Evolutionary conservation across 2,888 invertebrate genomes (phyloP).

Genomic region (Trachelus iudaicus): DNA sequence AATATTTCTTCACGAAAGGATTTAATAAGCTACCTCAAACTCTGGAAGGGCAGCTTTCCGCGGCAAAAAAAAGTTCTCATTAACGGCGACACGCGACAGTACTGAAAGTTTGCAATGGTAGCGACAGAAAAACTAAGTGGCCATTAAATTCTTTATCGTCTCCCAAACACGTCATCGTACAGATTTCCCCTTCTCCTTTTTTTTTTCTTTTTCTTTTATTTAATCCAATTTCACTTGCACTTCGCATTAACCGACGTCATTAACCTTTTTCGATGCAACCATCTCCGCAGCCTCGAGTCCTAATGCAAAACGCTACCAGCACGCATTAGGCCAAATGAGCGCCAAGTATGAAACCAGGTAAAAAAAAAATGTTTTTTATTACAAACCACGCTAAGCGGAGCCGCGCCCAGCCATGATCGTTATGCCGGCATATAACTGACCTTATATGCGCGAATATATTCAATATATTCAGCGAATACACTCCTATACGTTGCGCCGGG

Average conservation of each 20-base stretch:
- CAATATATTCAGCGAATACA: neutral
- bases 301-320: neutral
- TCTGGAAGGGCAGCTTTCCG: neutral
- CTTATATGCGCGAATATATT: neutral
- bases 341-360: neutral
- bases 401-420: neutral
- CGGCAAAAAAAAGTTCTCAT: slow-evolving; percentile 8
- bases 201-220: neutral
- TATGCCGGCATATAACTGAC: neutral
- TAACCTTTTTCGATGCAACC: neutral
- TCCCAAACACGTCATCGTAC: neutral
- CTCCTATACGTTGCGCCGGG: neutral
- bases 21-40: neutral
- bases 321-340: neutral
- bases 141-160: neutral
- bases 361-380: neutral
- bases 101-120: neutral
- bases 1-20: neutral
- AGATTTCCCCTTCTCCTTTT: neutral
- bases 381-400: neutral
- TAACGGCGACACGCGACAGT: slow-evolving; percentile 13
- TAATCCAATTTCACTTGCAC: neutral
- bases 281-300: neutral
- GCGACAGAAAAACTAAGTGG: neutral
- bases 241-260: neutral